phyloP scores from a whole-genome alignment of 1,140 invertebrate genomes.

The Lutraria rhynchaena region DNA sequence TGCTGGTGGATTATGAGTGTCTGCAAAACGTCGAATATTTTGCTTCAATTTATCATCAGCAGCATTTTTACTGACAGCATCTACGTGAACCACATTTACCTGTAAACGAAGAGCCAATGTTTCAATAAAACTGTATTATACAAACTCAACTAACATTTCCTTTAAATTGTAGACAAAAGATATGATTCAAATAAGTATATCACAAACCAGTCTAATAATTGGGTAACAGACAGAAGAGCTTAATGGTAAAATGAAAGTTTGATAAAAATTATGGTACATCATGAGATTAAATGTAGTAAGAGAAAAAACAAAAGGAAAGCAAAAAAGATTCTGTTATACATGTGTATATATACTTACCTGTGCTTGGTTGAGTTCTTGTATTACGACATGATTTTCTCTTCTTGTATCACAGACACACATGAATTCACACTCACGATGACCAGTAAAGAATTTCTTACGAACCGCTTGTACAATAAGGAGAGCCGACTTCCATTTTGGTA shows the following conservation, averaged over 20 bases:
- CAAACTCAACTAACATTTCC: no score
- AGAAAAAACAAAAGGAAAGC: no score
- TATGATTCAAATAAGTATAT: no score
- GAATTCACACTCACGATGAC: slow-evolving; percentile 93
- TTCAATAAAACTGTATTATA: neutral
- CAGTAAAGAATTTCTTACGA: slow-evolving; percentile 88
- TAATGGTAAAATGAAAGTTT: no score
- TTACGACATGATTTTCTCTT: slow-evolving; percentile 89
- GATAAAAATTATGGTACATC: no score
- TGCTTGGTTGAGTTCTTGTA: slow-evolving; percentile 93
- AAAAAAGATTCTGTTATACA: no score
- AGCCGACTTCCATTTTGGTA: slow-evolving; percentile 91
- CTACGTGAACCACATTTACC: slow-evolving; percentile 94
- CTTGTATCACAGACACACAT: slow-evolving; percentile 89
- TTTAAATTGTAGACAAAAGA: no score
- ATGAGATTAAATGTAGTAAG: no score
- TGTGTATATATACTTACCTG: no score
- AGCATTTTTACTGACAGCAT: slow-evolving; percentile 93
- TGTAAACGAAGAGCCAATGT: slow-evolving; percentile 76
- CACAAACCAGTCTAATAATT: no score
- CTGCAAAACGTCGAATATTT: slow-evolving; percentile 92
- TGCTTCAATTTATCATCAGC: slow-evolving; percentile 95
- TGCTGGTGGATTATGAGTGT: slow-evolving; percentile 89
- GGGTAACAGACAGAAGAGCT: no score
- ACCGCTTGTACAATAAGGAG: slow-evolving; percentile 90